Percentiles rank a stretch among this genome's conserved stretches.
Evolutionary conservation across 2,797 vertebrate species (phyloP).

Genomic region (Anguilla obscura): DNA sequence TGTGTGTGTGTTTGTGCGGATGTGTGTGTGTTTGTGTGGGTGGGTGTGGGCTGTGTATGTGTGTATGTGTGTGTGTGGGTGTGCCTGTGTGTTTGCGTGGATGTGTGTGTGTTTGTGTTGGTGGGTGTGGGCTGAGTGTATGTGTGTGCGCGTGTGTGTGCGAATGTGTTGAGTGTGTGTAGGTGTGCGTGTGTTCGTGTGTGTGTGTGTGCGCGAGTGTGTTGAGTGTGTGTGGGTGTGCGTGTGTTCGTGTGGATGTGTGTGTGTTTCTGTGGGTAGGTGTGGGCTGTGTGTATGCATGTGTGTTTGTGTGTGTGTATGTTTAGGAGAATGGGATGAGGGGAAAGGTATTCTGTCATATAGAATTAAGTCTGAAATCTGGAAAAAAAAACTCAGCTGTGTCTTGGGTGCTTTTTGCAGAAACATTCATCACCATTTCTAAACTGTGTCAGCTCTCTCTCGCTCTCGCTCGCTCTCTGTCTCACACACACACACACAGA

Average conservation of each 20-base stretch:
- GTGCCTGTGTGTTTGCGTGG: not conserved
- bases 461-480: not conserved
- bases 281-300: not conserved
- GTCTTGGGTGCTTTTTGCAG: not conserved
- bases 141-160: too few relatives aligned
- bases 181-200: too few relatives aligned
- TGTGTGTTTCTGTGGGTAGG: too few relatives aligned
- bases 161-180: too few relatives aligned
- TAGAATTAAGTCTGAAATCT: not conserved
- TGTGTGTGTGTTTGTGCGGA: too few relatives aligned
- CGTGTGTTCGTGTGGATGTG: too few relatives aligned
- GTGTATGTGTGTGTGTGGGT: not conserved
- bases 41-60: too few relatives aligned
- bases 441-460: not conserved
- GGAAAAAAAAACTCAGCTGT: not conserved
- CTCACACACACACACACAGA: not conserved
- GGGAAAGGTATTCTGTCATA: not conserved
- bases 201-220: too few relatives aligned
- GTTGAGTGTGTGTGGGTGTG: too few relatives aligned
- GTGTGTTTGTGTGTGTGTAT: not conserved
- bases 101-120: too few relatives aligned
- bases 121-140: too few relatives aligned
- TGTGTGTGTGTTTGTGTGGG: too few relatives aligned
- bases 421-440: not conserved
- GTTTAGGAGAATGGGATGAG: not conserved